Percentiles rank a stretch among this genome's conserved stretches.
phyloP scores from a whole-genome alignment of 2,888 invertebrate species.

The Drosophila anomalata region DNA sequence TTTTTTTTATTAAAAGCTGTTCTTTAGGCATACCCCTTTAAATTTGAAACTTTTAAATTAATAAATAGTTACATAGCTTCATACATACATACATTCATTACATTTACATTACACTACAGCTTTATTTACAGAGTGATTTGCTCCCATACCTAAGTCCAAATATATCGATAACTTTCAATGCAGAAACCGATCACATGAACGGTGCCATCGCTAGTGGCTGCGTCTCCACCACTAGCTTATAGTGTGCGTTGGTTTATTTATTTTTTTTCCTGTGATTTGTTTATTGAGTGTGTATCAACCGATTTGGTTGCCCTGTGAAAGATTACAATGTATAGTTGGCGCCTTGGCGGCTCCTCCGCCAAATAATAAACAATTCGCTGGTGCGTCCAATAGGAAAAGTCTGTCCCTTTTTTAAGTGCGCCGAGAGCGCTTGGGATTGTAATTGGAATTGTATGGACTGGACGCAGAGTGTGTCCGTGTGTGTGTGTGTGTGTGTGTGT shows the following conservation, averaged over 20 bases:
- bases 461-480: constrained; percentile 6
- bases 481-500: constrained; percentile 16
- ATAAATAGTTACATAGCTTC: too few relatives aligned
- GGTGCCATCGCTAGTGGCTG: constrained; percentile 1
- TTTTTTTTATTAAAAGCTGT: too few relatives aligned
- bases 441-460: not conserved
- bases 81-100: too few relatives aligned
- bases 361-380: constrained; percentile 15
- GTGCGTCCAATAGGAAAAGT: constrained; percentile 30
- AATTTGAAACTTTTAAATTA: too few relatives aligned
- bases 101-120: not conserved
- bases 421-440: constrained; percentile 15
- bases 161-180: not conserved
- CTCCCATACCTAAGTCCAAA: not conserved
- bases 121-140: not conserved
- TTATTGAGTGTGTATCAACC: constrained; percentile 34
- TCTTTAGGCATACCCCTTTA: too few relatives aligned
- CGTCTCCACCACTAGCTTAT: not conserved
- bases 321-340: constrained; percentile 6
- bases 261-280: constrained; percentile 51
- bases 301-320: not conserved
- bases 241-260: constrained; percentile 43
- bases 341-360: not conserved
- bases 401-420: constrained; percentile 33
- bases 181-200: not conserved